A percentile compares a stretch with the other conserved stretches of the same genome.
These are phyloP conservation scores for Drosophila histrio DNA, from an alignment of 2,888 invertebrate species.

Conservation along the genomic window DNA sequence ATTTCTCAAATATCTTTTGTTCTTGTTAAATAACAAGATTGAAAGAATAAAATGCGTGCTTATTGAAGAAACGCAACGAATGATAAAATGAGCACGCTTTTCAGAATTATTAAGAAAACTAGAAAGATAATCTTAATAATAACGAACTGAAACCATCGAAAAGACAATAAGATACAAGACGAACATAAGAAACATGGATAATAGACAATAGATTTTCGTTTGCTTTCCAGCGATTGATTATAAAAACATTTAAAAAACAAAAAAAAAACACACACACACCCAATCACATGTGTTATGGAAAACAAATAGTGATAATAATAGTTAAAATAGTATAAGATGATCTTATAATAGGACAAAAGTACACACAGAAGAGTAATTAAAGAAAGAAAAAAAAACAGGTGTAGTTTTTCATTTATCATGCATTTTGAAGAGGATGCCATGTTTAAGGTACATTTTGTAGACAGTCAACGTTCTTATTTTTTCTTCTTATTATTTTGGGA, in stretches of 20 bases:
- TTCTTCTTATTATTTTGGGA: not conserved
- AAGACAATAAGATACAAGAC: conserved; percentile 1
- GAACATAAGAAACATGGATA: not conserved
- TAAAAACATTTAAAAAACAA: not conserved
- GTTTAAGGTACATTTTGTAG: not conserved
- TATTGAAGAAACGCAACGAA: not conserved
- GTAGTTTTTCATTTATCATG: not conserved
- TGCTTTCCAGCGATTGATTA: conserved; percentile 3
- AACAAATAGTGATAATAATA: conserved; percentile 8
- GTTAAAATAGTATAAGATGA: not conserved
- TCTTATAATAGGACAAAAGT: not conserved
- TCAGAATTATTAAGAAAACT: not conserved
- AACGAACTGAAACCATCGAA: not conserved
- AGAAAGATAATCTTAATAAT: not conserved
- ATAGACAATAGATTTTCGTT: not conserved
- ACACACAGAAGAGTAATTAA: not conserved
- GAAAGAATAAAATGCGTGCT: conserved; percentile 5
- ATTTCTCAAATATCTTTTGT: conserved; percentile 4
- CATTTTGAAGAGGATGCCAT: not conserved
- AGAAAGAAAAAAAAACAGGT: not conserved
- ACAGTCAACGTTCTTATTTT: not conserved
- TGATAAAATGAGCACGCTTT: conserved; percentile 12
- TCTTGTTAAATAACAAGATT: not conserved
- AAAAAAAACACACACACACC: not conserved
- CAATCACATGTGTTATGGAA: not conserved